Percentiles rank a stretch among this genome's conserved stretches.
phyloP scores from a whole-genome alignment of 2,888 invertebrate genomes.

The Cephalotes varians region DNA sequence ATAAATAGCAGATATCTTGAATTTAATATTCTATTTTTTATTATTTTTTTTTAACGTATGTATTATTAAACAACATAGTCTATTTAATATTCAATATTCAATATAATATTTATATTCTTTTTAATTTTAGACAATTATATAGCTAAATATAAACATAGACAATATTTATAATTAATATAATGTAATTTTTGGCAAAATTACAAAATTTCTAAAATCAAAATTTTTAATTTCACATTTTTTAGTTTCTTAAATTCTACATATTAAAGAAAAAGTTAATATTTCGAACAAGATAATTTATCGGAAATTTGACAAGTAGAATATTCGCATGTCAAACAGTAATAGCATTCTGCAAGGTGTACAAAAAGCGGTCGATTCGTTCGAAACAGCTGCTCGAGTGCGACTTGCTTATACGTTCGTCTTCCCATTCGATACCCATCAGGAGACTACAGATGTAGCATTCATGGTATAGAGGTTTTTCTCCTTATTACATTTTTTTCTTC shows the following conservation, averaged over 20 bases:
- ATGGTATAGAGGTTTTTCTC: constrained; percentile 60
- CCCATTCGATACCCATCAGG: constrained; percentile 58
- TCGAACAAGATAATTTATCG: neutral
- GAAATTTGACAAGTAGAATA: constrained; percentile 23
- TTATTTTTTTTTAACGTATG: neutral
- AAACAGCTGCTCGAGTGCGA: constrained; percentile 34
- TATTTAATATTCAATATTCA: no score
- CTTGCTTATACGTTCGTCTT: constrained; percentile 45
- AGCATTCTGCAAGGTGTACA: constrained; percentile 12
- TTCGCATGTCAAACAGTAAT: constrained; percentile 51
- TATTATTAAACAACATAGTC: neutral
- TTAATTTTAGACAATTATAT: neutral
- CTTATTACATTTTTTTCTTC: constrained; percentile 37
- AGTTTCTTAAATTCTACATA: neutral
- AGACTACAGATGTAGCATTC: constrained; percentile 64
- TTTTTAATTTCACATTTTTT: neutral
- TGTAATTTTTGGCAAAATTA: neutral
- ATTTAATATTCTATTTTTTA: neutral
- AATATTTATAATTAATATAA: neutral
- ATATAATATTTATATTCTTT: neutral
- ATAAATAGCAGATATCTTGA: neutral
- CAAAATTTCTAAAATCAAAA: neutral
- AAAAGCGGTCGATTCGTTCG: constrained; percentile 44
- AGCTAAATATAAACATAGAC: neutral
- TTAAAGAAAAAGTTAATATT: neutral